These are phyloP conservation scores for Pentalonia nigronervosa DNA, from an alignment of 1,140 invertebrate genomes.

Conservation along the genomic window DNA sequence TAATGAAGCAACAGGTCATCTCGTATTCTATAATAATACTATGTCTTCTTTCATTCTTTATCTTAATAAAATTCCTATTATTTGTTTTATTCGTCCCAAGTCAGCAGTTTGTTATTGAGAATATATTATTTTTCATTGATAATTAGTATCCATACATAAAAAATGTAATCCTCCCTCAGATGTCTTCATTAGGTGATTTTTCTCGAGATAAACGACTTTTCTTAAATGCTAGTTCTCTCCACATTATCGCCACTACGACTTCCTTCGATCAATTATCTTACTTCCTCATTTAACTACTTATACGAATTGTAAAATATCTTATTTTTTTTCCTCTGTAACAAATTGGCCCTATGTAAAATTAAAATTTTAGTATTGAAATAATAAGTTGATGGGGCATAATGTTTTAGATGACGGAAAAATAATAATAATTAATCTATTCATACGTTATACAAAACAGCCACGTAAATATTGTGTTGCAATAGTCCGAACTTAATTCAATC, in stretches of 20 bases:
- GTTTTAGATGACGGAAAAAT: neutral
- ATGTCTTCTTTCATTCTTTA: too few species aligned
- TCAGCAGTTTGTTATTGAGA: neutral
- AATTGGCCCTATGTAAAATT: neutral
- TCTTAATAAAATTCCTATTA: neutral
- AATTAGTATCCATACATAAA: neutral
- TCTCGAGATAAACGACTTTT: too few species aligned
- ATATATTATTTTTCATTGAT: neutral
- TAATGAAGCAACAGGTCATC: neutral
- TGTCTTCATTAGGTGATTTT: neutral
- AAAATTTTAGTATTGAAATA: neutral
- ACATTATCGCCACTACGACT: neutral
- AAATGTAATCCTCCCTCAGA: too few species aligned
- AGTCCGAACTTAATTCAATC: neutral
- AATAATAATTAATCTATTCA: neutral
- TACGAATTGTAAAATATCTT: neutral
- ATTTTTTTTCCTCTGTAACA: neutral
- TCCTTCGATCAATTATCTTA: neutral
- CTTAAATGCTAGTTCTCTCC: too few species aligned
- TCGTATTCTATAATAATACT: neutral
- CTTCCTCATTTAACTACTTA: neutral
- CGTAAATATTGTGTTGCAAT: neutral
- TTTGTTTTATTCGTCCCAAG: neutral
- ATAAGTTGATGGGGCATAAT: neutral
- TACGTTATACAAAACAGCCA: neutral